A percentile compares a stretch with the other conserved stretches of the same genome.
Evolutionary conservation across 2,113 vertebrate genomes (phyloP).

Genomic region (Xyliphius kryptos): DNA sequence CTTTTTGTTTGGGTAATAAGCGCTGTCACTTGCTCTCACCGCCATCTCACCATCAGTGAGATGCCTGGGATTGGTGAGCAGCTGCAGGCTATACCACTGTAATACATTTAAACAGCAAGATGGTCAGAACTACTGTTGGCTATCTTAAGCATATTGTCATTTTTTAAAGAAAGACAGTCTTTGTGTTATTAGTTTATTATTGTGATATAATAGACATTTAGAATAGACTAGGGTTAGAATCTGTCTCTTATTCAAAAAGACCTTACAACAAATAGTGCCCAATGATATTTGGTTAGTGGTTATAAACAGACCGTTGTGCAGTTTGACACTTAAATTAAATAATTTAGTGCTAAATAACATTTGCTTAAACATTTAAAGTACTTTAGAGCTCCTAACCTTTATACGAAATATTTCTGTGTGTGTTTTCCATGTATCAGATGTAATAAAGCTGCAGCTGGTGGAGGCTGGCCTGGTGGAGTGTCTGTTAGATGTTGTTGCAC

Average conservation of each 20-base stretch:
- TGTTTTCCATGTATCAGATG: conserved; percentile 62
- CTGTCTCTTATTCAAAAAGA: no score
- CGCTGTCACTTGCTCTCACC: conserved; percentile 33
- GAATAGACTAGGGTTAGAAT: no score
- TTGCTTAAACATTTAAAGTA: no score
- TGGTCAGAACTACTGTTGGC: conserved; percentile 16
- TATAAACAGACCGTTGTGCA: no score
- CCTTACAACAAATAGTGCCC: no score
- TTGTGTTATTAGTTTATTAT: background rate
- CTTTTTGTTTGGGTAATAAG: conserved; percentile 29
- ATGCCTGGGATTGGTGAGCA: conserved; percentile 19
- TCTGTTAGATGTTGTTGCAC: conserved; percentile 86
- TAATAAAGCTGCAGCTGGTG: conserved; percentile 94
- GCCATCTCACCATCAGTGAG: conserved; percentile 11
- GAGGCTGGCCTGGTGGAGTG: conserved; percentile 94
- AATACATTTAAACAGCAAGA: conserved; percentile 7
- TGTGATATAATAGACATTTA: no score
- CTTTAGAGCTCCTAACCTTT: background rate
- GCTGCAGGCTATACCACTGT: conserved; percentile 30
- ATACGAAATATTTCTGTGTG: no score
- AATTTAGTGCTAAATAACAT: no score
- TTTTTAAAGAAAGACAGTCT: background rate
- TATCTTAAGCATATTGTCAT: conserved; percentile 12
- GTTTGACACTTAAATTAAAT: no score
- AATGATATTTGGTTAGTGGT: no score